A percentile compares a stretch with the other conserved stretches of the same genome.
Conservation (phyloP, 2,888 invertebrate species). For the Pteria penguin region DNA sequence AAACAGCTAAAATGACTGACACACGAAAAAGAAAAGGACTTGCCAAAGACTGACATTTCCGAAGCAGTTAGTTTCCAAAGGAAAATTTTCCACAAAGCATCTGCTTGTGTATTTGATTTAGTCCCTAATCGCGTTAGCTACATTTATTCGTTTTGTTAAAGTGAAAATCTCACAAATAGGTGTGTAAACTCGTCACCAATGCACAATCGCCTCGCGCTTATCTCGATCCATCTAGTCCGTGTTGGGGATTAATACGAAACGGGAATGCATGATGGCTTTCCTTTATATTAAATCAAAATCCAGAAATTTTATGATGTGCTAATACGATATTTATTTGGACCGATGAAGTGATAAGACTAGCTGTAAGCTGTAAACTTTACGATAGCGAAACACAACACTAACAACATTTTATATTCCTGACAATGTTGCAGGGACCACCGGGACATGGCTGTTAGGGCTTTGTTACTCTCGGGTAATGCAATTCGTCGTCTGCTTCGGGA, state of each 20-base stretch:
- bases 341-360: constrained; percentile 28
- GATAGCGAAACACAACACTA: constrained; percentile 31
- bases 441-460: background rate
- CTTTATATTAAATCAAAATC: constrained; percentile 28
- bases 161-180: too few species aligned
- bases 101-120: too few species aligned
- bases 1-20: too few species aligned
- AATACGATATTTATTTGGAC: constrained; percentile 29
- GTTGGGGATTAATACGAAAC: constrained; percentile 16
- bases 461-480: constrained; percentile 18
- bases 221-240: too few species aligned
- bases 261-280: background rate
- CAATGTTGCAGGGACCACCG: constrained; percentile 19
- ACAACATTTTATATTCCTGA: constrained; percentile 21
- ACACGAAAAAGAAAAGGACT: too few species aligned
- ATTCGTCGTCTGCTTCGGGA: constrained; percentile 13
- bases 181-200: too few species aligned
- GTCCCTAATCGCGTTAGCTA: too few species aligned
- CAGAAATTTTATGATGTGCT: constrained; percentile 39
- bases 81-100: too few species aligned
- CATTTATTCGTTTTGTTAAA: too few species aligned
- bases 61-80: too few species aligned
- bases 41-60: too few species aligned
- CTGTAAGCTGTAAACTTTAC: constrained; percentile 27
- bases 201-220: too few species aligned